phyloP scores from a whole-genome alignment of 2,888 invertebrate species.

The Rhodophaea formosa region DNA sequence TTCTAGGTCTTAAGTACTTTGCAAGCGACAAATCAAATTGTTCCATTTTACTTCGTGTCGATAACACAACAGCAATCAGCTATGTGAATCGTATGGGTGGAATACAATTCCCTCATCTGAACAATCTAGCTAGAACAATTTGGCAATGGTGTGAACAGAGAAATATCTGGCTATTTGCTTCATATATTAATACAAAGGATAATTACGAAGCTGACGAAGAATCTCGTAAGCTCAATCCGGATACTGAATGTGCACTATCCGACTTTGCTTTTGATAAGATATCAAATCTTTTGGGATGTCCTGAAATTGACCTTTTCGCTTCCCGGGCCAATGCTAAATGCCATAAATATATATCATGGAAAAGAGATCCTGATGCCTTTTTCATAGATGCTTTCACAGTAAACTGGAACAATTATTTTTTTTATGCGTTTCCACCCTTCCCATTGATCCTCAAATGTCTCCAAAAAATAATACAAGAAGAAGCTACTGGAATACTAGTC shows the following conservation, averaged over 20 bases:
- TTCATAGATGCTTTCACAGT: background rate
- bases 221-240: background rate
- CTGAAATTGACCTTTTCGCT: background rate
- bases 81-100: no score
- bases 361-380: background rate
- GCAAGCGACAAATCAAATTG: no score
- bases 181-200: constrained; percentile 1
- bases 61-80: no score
- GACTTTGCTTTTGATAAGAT: background rate
- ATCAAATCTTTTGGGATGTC: background rate
- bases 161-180: background rate
- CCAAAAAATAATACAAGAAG: no score
- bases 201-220: background rate
- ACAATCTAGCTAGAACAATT: background rate
- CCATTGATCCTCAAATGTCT: background rate
- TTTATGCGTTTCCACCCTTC: background rate
- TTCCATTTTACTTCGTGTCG: no score
- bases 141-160: background rate
- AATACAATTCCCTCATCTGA: background rate
- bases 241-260: background rate
- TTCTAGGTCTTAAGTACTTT: no score
- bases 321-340: background rate
- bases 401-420: background rate
- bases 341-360: background rate
- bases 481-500: background rate